phyloP scores from a whole-genome alignment of 64 coral and sea anemone genomes.

The Stichodactyla mertensii region DNA sequence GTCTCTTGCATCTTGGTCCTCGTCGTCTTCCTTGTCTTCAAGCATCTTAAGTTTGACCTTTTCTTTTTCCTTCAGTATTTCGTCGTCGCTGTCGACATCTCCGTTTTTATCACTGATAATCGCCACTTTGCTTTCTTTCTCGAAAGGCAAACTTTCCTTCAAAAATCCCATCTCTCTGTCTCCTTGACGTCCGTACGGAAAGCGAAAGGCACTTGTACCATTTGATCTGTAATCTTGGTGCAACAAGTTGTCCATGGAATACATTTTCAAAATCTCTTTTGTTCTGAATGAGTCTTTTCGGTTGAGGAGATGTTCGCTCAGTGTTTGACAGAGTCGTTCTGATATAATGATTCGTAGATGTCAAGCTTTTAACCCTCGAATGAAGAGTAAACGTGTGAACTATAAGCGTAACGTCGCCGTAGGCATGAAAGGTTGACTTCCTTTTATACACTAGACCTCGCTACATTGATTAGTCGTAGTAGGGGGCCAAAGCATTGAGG shows the following conservation, averaged over 20 bases:
- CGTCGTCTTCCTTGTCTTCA: slow-evolving; percentile 27
- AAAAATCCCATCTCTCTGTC: slow-evolving; percentile 15
- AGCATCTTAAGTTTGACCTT: slow-evolving; percentile 1
- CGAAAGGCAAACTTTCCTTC: slow-evolving; percentile 1
- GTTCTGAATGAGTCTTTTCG: background rate
- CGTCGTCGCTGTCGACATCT: slow-evolving; percentile 12
- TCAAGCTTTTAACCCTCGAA: slow-evolving; percentile 26
- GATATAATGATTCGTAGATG: background rate
- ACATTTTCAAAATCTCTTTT: slow-evolving; percentile 15
- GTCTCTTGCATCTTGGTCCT: slow-evolving; percentile 43
- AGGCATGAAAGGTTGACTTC: slow-evolving; percentile 36
- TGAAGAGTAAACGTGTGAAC: slow-evolving; percentile 25
- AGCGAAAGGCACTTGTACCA: slow-evolving; percentile 26
- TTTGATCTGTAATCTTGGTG: background rate
- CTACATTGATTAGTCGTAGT: slow-evolving; percentile 55
- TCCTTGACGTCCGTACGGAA: slow-evolving; percentile 6
- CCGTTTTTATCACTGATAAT: background rate
- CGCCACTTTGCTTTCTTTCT: slow-evolving; percentile 13
- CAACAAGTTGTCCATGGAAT: slow-evolving; percentile 21
- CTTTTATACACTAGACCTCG: slow-evolving; percentile 37
- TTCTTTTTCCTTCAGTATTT: background rate
- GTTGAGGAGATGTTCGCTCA: slow-evolving; percentile 11
- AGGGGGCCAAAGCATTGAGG: slow-evolving; percentile 47
- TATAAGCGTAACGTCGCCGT: slow-evolving; percentile 22
- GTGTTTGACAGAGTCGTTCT: background rate